Evolutionary conservation across 2,113 vertebrate species (phyloP), one percentile per base, ranked within the genome.

Genomic region (Xiphorhynchus elegans): DNA sequence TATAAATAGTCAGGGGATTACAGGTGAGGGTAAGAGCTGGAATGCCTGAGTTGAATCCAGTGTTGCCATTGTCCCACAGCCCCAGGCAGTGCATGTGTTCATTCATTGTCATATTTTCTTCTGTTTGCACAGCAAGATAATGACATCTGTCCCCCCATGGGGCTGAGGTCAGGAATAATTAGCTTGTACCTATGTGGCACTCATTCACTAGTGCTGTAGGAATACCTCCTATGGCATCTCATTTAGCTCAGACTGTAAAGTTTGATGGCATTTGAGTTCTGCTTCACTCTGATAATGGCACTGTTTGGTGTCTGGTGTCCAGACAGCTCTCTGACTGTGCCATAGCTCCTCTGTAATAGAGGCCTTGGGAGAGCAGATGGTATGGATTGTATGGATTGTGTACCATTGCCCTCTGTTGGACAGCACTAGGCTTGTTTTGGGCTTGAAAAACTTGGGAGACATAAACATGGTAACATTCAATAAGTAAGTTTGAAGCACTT

Each of bases 331-430:
- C 55, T 40, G 42, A 25, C 35, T 37, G 42, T 67, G 55, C 49
- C 12, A 0, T 8, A 21, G 33, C 37, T 66, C 55, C 77, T 52
- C 46, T 62, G 4, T 17, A 91, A 55, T 25, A 63, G 46, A 63
- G 69, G 19, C 67, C 60, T 84, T 58, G n/a, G 49, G 42, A 63
- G 13, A 90, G 13, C 26, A 10, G 40, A 19, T 11, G 42, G n/a
- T 59, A 5, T 73, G 28, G 58, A 42, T 66, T 46, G 16, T 80
- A 64, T 21, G 52, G 35, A 23, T 50, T 93, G 59, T 76, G 44
- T 90, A 37, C 85, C 63, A 37, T 93, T 96, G 91, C 95, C 87
- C 82, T 95, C 96, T 97, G 4, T 90, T 93, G 92, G 93, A 46
- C 75, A 70, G 46, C 39, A 17, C 59, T 9, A 60, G 33, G 17